Evolutionary conservation across 2,113 vertebrate genomes (phyloP).

Genomic region (Lontra canadensis): DNA sequence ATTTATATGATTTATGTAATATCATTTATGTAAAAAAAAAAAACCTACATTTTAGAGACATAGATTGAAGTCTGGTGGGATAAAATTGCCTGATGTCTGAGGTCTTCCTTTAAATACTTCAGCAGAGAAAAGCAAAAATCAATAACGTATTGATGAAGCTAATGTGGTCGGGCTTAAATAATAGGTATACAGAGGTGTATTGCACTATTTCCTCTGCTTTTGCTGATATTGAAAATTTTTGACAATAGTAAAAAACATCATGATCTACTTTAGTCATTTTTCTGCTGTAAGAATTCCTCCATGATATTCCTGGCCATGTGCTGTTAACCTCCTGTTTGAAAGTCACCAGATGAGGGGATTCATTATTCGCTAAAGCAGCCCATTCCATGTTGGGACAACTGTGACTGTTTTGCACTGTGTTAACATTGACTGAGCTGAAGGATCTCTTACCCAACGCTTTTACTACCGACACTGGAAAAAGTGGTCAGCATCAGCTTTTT

Average conservation of each 20-base stretch:
- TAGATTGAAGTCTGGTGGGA: not conserved
- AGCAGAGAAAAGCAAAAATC: not conserved
- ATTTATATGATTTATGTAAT: not conserved
- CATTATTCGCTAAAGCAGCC: not conserved
- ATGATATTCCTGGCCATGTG: not conserved
- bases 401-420: not conserved
- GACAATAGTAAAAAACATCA: not conserved
- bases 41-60: not conserved
- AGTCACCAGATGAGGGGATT: not conserved
- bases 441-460: not conserved
- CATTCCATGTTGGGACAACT: not conserved
- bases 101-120: conserved; percentile 1
- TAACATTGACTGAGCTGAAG: not conserved
- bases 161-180: not conserved
- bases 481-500: not conserved
- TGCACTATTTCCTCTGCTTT: not conserved
- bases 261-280: not conserved
- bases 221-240: not conserved
- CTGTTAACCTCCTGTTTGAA: not conserved
- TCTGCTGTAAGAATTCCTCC: not conserved
- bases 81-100: not conserved
- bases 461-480: not conserved
- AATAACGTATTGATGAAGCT: not conserved
- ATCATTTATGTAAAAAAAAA: not conserved
- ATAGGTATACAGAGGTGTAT: not conserved